A percentile compares a stretch with the other conserved stretches of the same genome.
phyloP scores from a whole-genome alignment of 2,888 invertebrate species.

The Temnothorax ravouxi region DNA sequence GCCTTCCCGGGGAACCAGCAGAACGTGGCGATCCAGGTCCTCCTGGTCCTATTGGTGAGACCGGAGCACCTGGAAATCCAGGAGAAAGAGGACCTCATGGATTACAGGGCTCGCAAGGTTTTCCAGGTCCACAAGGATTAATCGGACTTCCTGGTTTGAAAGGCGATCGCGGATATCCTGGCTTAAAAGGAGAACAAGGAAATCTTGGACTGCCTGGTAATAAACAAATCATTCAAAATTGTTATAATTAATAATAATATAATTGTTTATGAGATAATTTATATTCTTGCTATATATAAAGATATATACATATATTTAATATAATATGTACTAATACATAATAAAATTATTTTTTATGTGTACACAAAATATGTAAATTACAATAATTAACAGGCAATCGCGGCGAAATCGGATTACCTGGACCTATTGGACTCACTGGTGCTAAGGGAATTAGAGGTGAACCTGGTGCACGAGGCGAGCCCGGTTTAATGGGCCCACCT shows the following conservation, averaged over 20 bases:
- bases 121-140: constrained; percentile 90
- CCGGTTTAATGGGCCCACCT: constrained; percentile 91
- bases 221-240: neutral
- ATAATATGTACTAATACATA: neutral
- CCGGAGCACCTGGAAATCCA: constrained; percentile 91
- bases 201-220: constrained; percentile 88
- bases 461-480: constrained; percentile 92
- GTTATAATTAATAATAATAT: neutral
- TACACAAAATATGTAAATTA: neutral
- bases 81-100: constrained; percentile 93
- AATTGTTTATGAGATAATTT: neutral
- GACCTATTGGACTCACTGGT: constrained; percentile 89
- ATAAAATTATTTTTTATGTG: neutral
- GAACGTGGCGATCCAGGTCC: constrained; percentile 93
- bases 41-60: constrained; percentile 91
- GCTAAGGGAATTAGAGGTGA: constrained; percentile 93
- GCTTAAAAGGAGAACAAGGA: constrained; percentile 92
- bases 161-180: constrained; percentile 91
- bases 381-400: constrained; percentile 87
- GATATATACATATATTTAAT: neutral
- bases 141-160: constrained; percentile 91
- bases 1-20: constrained; percentile 93
- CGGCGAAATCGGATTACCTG: constrained; percentile 90
- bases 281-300: neutral
- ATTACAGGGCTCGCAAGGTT: constrained; percentile 90